Evolutionary conservation across 2,888 invertebrate species (phyloP).

Genomic region (Leptopilina syphax): DNA sequence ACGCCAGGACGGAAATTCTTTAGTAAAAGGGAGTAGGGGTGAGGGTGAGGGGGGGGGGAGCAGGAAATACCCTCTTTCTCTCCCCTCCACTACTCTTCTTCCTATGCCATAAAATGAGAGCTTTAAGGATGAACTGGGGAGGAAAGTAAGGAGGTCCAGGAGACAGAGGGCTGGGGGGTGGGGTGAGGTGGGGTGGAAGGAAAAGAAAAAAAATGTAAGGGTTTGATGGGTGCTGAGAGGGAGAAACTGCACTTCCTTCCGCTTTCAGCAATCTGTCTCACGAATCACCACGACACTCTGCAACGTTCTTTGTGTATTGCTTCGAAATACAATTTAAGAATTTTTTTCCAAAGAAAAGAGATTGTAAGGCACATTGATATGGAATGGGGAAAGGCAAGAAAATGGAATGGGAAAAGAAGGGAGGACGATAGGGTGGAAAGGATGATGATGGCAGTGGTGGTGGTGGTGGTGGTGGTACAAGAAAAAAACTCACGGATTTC

Average conservation of each 20-base stretch:
- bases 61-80: background rate
- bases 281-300: slow-evolving; percentile 22
- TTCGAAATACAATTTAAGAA: slow-evolving; percentile 23
- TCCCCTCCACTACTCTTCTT: background rate
- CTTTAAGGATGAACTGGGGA: background rate
- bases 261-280: slow-evolving; percentile 49
- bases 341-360: slow-evolving; percentile 2
- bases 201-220: slow-evolving; percentile 3
- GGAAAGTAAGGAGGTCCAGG: background rate
- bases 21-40: background rate
- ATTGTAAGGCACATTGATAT: background rate
- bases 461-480: no score
- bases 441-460: no score
- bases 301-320: slow-evolving; percentile 11
- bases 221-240: slow-evolving; percentile 51
- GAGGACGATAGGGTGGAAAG: background rate
- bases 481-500: slow-evolving; percentile 9
- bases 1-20: slow-evolving; percentile 47
- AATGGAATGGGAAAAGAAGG: slow-evolving; percentile 31
- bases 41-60: no score
- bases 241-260: slow-evolving; percentile 60
- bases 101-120: slow-evolving; percentile 12
- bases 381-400: slow-evolving; percentile 42
- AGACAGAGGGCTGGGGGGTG: background rate
- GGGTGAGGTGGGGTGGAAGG: slow-evolving; percentile 39